These are phyloP conservation scores for Drosophila mettleri DNA, from an alignment of 2,888 invertebrate genomes.

Conservation along the genomic window DNA sequence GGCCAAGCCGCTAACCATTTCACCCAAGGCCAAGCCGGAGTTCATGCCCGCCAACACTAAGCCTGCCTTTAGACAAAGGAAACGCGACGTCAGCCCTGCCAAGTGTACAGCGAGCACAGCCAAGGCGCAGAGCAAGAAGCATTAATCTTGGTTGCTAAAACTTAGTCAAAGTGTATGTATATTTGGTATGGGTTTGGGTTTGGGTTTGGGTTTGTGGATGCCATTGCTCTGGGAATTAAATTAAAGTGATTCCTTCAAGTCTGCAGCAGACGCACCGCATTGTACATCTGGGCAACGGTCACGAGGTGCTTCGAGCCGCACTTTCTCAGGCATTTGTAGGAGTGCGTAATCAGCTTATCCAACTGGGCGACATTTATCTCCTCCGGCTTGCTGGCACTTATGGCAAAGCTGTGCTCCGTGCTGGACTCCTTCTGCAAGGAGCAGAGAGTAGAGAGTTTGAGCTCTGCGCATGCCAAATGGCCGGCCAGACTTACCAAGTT, in stretches of 20 bases:
- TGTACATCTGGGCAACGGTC: conserved; percentile 86
- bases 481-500: conserved; percentile 86
- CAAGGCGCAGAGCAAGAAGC: conserved; percentile 10
- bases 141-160: neutral
- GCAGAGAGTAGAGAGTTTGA: neutral
- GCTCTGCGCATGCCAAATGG: conserved; percentile 65
- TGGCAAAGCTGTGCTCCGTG: conserved; percentile 63
- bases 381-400: conserved; percentile 78
- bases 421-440: conserved; percentile 51
- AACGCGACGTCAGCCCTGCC: neutral
- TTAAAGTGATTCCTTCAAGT: conserved; percentile 52
- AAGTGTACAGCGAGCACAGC: neutral
- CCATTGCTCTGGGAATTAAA: conserved; percentile 22
- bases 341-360: conserved; percentile 84
- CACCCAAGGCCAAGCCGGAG: neutral
- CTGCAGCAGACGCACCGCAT: conserved; percentile 85
- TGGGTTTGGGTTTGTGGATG: conserved; percentile 16
- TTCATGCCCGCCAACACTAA: neutral
- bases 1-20: neutral
- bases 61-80: neutral
- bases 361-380: conserved; percentile 82
- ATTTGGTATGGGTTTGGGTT: conserved; percentile 24
- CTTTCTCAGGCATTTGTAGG: conserved; percentile 84
- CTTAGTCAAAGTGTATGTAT: conserved; percentile 12
- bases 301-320: conserved; percentile 84